Evolutionary conservation across 2,888 invertebrate genomes (phyloP), one percentile per base, ranked within the genome.

Genomic region (Listrodromus nycthemerus): DNA sequence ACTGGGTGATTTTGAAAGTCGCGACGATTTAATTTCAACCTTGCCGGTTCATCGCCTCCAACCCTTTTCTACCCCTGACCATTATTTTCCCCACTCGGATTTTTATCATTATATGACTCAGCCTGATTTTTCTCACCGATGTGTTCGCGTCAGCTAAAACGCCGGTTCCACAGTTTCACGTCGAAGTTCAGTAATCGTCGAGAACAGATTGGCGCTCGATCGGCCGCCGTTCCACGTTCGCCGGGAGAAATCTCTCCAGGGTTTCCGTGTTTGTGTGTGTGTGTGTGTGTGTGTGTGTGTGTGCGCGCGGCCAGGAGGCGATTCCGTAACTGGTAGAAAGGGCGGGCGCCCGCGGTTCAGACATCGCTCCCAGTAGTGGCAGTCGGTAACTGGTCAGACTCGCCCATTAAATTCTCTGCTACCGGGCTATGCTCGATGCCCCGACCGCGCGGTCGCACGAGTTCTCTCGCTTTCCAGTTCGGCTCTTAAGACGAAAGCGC

Each of bases 401-500:
- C 73, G 48, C 45, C 74, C 69, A 83, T 83, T 83, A 67, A 71
- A 70, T 69, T 69, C 78, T 67, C 48, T 10, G 19, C 63, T 58
- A 58, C 58, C 24, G 37, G 41, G 33, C 50, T 21, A 8, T 10
- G 55, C 55, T 24, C 24, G 52, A 16, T 65, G 74, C 10, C 21
- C 21, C 33, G 33, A 16, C 50, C 33, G 24, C 7, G n/a, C 50
- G 21, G 21, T 19, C 16, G 21, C 41, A n/a, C 10, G 58, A 73
- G 45, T 48, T 48, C 50, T 65, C 65, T 52, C 65, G 27, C 21
- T 58, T 58, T 30, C 48, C 45, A 19, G 27, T 65, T 65, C 37
- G 45, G 69, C 84, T 79, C 87, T 87, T 87, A 89, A 90, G 88
- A 89, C 88, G 85, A 86, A 87, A 87, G 82, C 70, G 80, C 75